A percentile compares a stretch with the other conserved stretches of the same genome.
Evolutionary conservation across 2,797 vertebrate species (phyloP).

Genomic region (Cryptoblepharus egeriae): DNA sequence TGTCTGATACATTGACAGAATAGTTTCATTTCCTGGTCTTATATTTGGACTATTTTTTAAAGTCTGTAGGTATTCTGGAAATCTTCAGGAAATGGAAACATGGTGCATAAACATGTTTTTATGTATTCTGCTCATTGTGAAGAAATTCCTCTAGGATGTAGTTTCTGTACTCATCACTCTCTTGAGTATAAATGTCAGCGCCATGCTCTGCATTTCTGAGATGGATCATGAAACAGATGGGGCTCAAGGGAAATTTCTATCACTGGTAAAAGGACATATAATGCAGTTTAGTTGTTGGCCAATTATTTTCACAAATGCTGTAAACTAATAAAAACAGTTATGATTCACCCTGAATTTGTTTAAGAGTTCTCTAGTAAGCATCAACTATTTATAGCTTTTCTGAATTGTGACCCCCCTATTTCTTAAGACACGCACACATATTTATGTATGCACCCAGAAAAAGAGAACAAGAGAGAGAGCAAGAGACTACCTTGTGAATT

Average conservation of each 20-base stretch:
- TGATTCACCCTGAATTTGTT: neutral
- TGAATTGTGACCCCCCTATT: neutral
- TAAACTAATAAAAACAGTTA: neutral
- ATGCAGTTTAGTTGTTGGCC: neutral
- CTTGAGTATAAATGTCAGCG: neutral
- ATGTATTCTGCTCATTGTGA: constrained; percentile 18
- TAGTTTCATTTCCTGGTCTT: neutral
- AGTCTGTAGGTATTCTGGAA: neutral
- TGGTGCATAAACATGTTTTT: neutral
- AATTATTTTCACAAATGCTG: neutral
- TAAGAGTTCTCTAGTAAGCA: neutral
- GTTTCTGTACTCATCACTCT: neutral
- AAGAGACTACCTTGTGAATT: no score
- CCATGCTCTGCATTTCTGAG: neutral
- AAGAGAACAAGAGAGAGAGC: no score
- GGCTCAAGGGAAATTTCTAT: neutral
- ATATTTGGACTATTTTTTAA: neutral
- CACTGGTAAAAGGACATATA: neutral
- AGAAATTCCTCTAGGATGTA: neutral
- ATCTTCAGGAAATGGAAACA: constrained; percentile 5
- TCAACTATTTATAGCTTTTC: neutral
- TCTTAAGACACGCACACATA: no score
- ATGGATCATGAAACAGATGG: neutral
- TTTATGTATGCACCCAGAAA: no score
- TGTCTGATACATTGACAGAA: constrained; percentile 15